Evolutionary conservation across 1,140 invertebrate genomes (phyloP).

Genomic region (Cyclina sinensis): DNA sequence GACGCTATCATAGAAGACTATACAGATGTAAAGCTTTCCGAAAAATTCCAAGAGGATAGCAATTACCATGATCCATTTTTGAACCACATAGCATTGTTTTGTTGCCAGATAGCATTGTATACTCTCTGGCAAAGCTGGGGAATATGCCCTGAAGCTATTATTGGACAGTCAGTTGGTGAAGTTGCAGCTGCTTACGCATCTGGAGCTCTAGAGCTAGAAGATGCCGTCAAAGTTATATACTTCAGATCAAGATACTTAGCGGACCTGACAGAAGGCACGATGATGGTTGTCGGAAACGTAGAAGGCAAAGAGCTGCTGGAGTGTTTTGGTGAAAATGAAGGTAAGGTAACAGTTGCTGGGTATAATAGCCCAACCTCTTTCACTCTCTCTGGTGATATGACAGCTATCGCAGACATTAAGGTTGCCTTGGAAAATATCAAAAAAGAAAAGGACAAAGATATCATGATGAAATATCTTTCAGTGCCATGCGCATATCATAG

Average conservation of each 20-base stretch:
- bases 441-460: too few species aligned
- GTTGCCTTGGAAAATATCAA: constrained; percentile 11
- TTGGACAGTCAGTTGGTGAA: constrained; percentile 75
- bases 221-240: constrained; percentile 69
- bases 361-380: constrained; percentile 66
- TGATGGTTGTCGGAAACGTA: constrained; percentile 65
- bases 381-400: constrained; percentile 65
- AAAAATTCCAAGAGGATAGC: constrained; percentile 43
- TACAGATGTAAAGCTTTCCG: constrained; percentile 65
- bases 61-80: constrained; percentile 63
- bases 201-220: constrained; percentile 56
- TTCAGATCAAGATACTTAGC: constrained; percentile 52
- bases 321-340: background rate
- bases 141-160: constrained; percentile 51
- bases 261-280: constrained; percentile 48
- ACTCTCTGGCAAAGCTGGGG: constrained; percentile 61
- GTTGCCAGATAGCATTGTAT: constrained; percentile 66
- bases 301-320: background rate
- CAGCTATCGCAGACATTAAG: constrained; percentile 30
- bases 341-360: constrained; percentile 46
- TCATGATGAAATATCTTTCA: constrained; percentile 64
- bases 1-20: constrained; percentile 55
- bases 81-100: constrained; percentile 69
- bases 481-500: background rate
- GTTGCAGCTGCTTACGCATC: constrained; percentile 69